Base-by-base conservation (phyloP, 2,113 vertebrate genomes). In the Chloropsis hardwickii region DNA sequence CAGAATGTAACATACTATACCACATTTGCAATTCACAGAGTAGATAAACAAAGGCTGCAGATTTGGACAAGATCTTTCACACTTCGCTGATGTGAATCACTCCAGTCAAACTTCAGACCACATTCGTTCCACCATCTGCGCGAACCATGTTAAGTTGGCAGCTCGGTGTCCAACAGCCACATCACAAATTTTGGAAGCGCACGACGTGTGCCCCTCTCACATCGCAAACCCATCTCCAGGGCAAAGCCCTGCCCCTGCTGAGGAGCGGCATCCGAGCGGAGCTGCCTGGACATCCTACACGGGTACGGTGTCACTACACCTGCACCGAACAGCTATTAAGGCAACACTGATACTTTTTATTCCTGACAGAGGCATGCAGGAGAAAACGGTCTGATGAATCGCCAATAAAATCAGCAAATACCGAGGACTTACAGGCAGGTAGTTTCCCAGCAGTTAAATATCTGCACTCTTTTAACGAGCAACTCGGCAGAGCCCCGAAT, bases 91-190 rank as follows among this genome's bases (percentile, higher is more conserved):
- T 80, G 69, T 73, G 86, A 95, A 88, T 83, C 77, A 58, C 80
- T 97, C 85, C 93, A 66, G 80, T 94, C 81, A 94, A 94, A 92
- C 91, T 96, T 91, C 60, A 93, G 84, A 88, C 86, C 81, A 27
- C 85, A 69, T 54, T 88, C 39, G 11, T 40, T 87, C 54, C 94
- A 76, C 89, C 92, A 96, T 89, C 95, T 96, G 92, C 4, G 12
- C 16, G 45, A 85, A 54, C 40, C 81, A 21, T 15, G 69, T 6
- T 44, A 27, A 40, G 39, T n/a, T 87, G 92, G 86, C 85, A 90
- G 78, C 62, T 12, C 62, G 0, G 2, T 14, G 61, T 64, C 94
- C 81, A 72, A 65, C 7, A 71, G 87, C 70, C 90, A 23, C 77
- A 4, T 33, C 20, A 39, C 33, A 22, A 2, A n/a, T 67, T 35